Conservation (phyloP, 2,888 invertebrate genomes). For the Ypsolopha scabrella region DNA sequence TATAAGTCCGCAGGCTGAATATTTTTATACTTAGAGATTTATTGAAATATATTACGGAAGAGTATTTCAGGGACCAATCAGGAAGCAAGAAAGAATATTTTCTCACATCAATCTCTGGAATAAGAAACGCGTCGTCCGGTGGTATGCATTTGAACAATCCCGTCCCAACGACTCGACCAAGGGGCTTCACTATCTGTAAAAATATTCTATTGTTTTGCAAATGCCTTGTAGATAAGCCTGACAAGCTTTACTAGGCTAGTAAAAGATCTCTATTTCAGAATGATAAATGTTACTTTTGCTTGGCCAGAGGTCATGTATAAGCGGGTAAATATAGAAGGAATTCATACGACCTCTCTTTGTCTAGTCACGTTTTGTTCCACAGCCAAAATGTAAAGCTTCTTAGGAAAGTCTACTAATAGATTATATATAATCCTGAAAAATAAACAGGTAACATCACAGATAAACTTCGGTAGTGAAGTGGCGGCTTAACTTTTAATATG, state of each 20-base stretch:
- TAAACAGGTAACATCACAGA: neutral
- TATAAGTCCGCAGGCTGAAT: too few species aligned
- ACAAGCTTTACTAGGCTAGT: neutral
- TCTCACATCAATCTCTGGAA: constrained; percentile 56
- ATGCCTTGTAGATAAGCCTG: neutral
- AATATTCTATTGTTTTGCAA: neutral
- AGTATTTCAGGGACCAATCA: neutral
- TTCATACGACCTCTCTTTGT: constrained; percentile 43
- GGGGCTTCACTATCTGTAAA: constrained; percentile 64
- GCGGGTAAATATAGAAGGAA: neutral
- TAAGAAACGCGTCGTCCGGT: constrained; percentile 68
- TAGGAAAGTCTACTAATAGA: constrained; percentile 63
- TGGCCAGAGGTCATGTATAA: too few species aligned
- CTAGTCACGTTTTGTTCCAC: constrained; percentile 71
- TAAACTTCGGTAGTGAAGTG: constrained; percentile 12
- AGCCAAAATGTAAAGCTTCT: constrained; percentile 72
- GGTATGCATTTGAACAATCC: constrained; percentile 68
- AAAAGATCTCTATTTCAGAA: too few species aligned
- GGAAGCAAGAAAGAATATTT: neutral
- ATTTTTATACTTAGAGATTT: too few species aligned
- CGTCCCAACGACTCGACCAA: constrained; percentile 63
- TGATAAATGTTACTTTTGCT: too few species aligned
- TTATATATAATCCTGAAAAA: constrained; percentile 54
- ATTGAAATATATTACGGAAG: too few species aligned
- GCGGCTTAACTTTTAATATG: too few species aligned